Evolutionary conservation across 2,888 invertebrate species (phyloP).

Genomic region (Calliphora vomitoria): DNA sequence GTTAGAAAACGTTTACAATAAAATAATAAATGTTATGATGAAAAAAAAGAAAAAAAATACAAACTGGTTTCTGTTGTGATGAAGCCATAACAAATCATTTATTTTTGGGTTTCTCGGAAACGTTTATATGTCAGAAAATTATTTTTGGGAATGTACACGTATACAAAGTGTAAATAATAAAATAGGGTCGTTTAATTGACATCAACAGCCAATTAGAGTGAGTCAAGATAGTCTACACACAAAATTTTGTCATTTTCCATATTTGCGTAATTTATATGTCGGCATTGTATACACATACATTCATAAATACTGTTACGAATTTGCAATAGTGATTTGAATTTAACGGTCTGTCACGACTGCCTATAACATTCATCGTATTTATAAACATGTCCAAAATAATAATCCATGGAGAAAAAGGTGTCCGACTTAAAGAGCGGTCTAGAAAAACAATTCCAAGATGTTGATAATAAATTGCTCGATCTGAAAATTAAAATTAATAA

Average conservation of each 20-base stretch:
- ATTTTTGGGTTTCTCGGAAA: background rate
- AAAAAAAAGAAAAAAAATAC: background rate
- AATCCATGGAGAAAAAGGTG: too few species aligned
- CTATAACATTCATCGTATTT: too few species aligned
- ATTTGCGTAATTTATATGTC: too few species aligned
- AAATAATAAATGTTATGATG: background rate
- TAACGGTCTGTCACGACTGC: too few species aligned
- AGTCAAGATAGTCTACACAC: background rate
- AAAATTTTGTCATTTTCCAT: too few species aligned
- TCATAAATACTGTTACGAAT: too few species aligned
- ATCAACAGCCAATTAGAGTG: background rate
- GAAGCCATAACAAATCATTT: background rate
- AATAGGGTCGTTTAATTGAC: background rate
- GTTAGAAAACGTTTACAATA: background rate
- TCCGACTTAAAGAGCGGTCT: too few species aligned
- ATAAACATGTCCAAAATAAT: too few species aligned
- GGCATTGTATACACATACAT: background rate
- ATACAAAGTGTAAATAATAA: background rate
- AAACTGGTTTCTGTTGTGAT: background rate
- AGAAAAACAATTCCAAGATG: too few species aligned
- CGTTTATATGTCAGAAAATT: background rate
- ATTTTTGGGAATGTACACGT: background rate
- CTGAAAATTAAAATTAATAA: too few species aligned
- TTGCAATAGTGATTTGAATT: too few species aligned
- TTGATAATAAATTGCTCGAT: too few species aligned